Percentiles rank a stretch among this genome's conserved stretches.
Evolutionary conservation across 1,140 invertebrate genomes (phyloP).

Genomic region (Cyclargus thomasi): DNA sequence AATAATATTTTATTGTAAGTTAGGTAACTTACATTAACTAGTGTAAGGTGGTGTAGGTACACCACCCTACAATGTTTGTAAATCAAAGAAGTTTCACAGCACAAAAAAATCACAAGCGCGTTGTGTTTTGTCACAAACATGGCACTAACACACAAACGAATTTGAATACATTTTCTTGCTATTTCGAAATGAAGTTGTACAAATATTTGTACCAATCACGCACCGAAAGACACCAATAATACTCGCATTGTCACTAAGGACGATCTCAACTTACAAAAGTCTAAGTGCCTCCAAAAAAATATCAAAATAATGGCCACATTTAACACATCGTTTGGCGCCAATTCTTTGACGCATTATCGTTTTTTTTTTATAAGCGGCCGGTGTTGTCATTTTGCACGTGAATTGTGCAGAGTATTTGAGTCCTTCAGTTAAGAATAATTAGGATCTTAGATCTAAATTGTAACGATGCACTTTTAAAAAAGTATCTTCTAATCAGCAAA

Average conservation of each 20-base stretch:
- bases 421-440: background rate
- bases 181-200: background rate
- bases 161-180: background rate
- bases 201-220: slow-evolving; percentile 2
- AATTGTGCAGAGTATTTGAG: background rate
- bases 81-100: no score
- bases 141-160: background rate
- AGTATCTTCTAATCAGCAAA: no score
- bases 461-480: background rate
- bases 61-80: no score
- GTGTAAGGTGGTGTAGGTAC: no score
- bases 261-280: slow-evolving; percentile 4
- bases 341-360: background rate
- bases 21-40: no score
- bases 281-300: background rate
- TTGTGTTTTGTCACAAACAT: background rate
- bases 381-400: background rate
- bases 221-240: slow-evolving; percentile 6
- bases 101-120: no score
- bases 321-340: slow-evolving; percentile 11
- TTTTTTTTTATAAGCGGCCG: background rate
- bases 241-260: slow-evolving; percentile 4
- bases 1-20: no score
- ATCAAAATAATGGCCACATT: slow-evolving; percentile 12
- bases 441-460: background rate